A percentile compares a stretch with the other conserved stretches of the same genome.
These are phyloP conservation scores for Acipenser oxyrinchus DNA, from an alignment of 2,797 vertebrate species.

Conservation along the genomic window DNA sequence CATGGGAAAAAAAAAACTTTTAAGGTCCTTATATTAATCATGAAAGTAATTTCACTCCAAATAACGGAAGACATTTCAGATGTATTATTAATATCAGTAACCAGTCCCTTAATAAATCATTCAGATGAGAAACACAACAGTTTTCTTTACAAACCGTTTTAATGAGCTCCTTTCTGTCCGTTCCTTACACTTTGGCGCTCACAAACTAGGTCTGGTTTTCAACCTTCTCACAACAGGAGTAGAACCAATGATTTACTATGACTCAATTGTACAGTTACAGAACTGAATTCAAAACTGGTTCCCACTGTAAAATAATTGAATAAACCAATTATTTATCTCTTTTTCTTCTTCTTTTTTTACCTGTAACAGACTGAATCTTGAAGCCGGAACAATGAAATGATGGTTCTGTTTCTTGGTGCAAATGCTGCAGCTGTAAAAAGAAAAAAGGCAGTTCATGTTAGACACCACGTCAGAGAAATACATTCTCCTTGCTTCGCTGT, in stretches of 20 bases:
- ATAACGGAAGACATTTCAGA: not conserved
- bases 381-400: conserved; percentile 87
- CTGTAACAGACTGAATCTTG: conserved; percentile 77
- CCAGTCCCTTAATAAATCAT: no score
- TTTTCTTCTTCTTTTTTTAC: conserved; percentile 41
- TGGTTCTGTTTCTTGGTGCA: conserved; percentile 92
- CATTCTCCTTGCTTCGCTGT: no score
- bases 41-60: not conserved
- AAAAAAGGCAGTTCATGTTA: conserved; percentile 15
- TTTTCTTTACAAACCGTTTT: no score
- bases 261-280: no score
- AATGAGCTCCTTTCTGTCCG: no score
- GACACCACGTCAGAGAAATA: no score
- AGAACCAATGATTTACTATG: no score
- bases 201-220: no score
- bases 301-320: not conserved
- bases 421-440: conserved; percentile 78
- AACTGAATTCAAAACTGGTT: no score
- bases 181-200: no score
- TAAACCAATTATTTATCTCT: not conserved
- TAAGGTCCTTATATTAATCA: not conserved
- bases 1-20: conserved; percentile 9
- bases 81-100: not conserved
- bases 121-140: no score
- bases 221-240: no score